phyloP scores from a whole-genome alignment of 2,888 invertebrate species.

The Labia minor region DNA sequence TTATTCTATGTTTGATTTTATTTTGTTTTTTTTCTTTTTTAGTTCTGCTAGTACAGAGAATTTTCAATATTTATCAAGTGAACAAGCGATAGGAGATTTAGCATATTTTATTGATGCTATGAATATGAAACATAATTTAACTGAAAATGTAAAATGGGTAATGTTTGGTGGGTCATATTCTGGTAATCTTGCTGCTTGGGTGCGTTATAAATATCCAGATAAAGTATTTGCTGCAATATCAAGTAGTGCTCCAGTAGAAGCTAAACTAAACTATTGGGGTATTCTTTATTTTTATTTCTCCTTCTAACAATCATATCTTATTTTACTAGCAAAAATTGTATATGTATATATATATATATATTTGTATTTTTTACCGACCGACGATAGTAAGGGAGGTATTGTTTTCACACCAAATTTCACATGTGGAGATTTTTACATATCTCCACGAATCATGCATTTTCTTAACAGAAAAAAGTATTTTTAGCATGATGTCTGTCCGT shows the following conservation, averaged over 20 bases:
- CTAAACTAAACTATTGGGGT: constrained; percentile 49
- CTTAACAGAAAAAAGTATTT: no score
- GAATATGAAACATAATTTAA: neutral
- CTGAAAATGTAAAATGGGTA: constrained; percentile 34
- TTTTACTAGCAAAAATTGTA: no score
- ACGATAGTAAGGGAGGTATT: no score
- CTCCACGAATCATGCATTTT: no score
- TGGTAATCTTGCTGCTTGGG: constrained; percentile 50
- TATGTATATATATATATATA: no score
- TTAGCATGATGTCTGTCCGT: no score
- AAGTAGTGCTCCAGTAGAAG: constrained; percentile 48
- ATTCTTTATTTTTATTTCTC: constrained; percentile 13
- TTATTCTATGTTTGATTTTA: neutral
- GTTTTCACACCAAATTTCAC: no score
- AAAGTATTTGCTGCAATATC: constrained; percentile 45
- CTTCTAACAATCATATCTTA: no score
- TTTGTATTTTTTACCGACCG: no score
- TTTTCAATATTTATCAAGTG: constrained; percentile 49
- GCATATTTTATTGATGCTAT: constrained; percentile 43
- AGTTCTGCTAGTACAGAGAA: constrained; percentile 47
- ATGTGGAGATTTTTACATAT: no score
- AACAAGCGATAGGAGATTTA: constrained; percentile 55
- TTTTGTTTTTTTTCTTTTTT: constrained; percentile 21
- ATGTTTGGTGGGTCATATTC: constrained; percentile 51
- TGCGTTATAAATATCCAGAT: constrained; percentile 47